These are phyloP conservation scores for Alectura lathami DNA, from an alignment of 2,113 vertebrate species.

Conservation along the genomic window DNA sequence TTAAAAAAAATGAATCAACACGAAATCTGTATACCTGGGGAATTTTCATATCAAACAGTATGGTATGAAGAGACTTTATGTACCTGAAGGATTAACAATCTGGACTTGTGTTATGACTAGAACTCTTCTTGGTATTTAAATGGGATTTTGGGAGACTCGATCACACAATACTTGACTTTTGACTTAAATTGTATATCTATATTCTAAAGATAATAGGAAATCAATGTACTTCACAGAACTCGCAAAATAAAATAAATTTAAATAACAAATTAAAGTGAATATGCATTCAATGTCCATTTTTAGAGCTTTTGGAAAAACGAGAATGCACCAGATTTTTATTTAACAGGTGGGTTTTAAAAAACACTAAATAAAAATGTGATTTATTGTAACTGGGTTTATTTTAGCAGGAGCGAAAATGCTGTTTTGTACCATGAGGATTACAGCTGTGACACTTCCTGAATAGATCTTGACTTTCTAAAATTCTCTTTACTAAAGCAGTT, in stretches of 20 bases:
- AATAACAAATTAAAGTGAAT: not conserved
- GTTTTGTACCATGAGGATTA: not conserved
- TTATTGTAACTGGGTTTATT: constrained; percentile 19
- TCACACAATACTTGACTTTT: not conserved
- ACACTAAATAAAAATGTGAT: not conserved
- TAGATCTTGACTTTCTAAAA: constrained; percentile 12
- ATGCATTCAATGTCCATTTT: not conserved
- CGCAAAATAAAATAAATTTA: not conserved
- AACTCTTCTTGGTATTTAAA: not conserved
- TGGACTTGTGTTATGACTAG: not conserved
- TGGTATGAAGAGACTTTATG: not conserved
- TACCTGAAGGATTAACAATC: not conserved
- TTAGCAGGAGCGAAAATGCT: constrained; percentile 1
- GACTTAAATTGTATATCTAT: not conserved
- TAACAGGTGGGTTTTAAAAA: not conserved
- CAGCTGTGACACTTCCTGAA: constrained; percentile 10
- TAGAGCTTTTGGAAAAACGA: not conserved
- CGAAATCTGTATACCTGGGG: not conserved
- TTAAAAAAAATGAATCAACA: not conserved
- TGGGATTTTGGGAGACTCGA: not conserved
- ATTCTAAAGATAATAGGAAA: not conserved
- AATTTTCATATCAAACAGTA: not conserved
- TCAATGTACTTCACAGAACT: not conserved
- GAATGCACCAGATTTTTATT: not conserved
- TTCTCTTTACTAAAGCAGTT: constrained; percentile 17